Evolutionary conservation across 2,113 vertebrate species (phyloP).

Genomic region (Mormoops blainvillei): DNA sequence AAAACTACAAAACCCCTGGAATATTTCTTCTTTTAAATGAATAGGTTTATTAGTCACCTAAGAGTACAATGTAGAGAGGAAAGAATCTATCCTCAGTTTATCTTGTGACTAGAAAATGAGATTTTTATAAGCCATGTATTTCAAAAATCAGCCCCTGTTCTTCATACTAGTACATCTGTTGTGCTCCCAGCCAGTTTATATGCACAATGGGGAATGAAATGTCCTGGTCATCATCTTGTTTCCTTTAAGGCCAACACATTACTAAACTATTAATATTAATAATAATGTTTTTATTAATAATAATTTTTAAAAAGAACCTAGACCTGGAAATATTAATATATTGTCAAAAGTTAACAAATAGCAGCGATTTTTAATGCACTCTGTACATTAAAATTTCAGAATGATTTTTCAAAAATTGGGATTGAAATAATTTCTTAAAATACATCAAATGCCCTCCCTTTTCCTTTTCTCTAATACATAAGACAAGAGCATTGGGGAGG

Average conservation of each 20-base stretch:
- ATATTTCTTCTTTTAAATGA: slow-evolving; percentile 28
- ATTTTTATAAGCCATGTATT: slow-evolving; percentile 6
- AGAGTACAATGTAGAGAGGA: not conserved
- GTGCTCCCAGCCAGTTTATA: not conserved
- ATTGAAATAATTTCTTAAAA: slow-evolving; percentile 36
- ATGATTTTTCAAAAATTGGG: not conserved
- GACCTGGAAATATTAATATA: not conserved
- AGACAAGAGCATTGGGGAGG: not conserved
- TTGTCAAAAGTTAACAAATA: not conserved
- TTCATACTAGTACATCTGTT: not conserved
- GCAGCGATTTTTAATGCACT: not conserved
- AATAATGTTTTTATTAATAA: not conserved
- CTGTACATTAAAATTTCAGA: not conserved
- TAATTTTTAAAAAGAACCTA: not conserved
- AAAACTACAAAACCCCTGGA: slow-evolving; percentile 30
- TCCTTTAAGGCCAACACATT: not conserved
- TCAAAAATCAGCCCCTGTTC: not conserved
- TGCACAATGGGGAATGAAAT: not conserved
- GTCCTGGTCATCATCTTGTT: not conserved
- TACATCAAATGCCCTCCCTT: not conserved
- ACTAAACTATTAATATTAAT: not conserved
- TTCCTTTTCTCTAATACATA: not conserved
- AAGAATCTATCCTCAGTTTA: slow-evolving; percentile 17
- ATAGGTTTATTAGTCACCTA: not conserved
- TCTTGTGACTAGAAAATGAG: slow-evolving; percentile 15